A percentile compares a stretch with the other conserved stretches of the same genome.
Evolutionary conservation across 2,888 invertebrate genomes (phyloP).

Genomic region (Sinotaia quadrata): DNA sequence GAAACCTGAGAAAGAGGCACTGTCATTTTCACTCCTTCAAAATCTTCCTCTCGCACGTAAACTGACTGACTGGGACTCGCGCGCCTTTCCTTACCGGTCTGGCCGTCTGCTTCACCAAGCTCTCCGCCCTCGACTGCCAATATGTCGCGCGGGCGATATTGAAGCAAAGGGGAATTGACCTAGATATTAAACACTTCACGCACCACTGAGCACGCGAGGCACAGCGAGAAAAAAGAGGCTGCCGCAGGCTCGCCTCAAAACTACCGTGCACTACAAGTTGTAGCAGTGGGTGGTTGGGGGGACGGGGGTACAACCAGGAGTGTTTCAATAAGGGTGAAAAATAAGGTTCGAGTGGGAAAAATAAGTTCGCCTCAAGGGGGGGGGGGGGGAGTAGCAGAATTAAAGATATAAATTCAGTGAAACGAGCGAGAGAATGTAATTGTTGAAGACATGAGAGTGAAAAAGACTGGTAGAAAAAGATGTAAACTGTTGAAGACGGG

Average conservation of each 20-base stretch:
- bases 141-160: constrained; percentile 14
- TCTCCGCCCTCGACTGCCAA: background rate
- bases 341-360: no score
- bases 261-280: no score
- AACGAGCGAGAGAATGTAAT: no score
- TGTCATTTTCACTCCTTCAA: background rate
- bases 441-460: no score
- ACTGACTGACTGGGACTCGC: background rate
- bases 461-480: no score
- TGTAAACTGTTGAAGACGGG: no score
- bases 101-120: background rate
- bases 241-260: background rate
- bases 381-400: no score
- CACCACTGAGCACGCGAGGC: constrained; percentile 7
- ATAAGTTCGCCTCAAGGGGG: no score
- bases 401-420: no score
- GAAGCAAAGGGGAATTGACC: constrained; percentile 11
- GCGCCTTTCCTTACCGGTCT: background rate
- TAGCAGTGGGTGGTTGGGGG: no score
- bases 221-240: background rate
- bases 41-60: background rate
- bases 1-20: background rate
- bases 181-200: constrained; percentile 15
- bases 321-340: no score
- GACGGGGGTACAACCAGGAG: no score